Conservation (phyloP, 2,797 vertebrate species). For the Betta splendens region DNA sequence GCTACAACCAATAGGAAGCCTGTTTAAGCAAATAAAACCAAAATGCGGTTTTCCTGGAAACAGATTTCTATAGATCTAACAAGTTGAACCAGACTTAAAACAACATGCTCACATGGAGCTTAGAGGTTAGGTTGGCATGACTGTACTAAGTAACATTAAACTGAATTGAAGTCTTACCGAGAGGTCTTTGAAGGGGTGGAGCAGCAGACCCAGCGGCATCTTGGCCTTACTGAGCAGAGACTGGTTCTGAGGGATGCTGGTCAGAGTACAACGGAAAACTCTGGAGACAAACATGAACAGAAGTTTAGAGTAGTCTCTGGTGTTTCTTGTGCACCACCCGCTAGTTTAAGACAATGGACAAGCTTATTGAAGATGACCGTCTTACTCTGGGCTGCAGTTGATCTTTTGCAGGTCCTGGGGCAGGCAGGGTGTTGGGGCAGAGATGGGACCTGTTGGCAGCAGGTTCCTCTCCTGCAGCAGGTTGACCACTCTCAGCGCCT, state of each 20-base stretch:
- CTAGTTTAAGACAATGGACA: not conserved
- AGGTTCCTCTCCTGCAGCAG: conserved; percentile 96
- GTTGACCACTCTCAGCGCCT: conserved; percentile 90
- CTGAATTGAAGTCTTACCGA: conserved; percentile 82
- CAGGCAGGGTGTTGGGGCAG: conserved; percentile 89
- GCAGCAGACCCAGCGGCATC: conserved; percentile 93
- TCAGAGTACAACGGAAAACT: conserved; percentile 93
- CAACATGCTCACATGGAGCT: not conserved
- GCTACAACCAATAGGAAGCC: not conserved
- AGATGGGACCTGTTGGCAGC: conserved; percentile 82
- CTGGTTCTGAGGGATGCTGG: conserved; percentile 96
- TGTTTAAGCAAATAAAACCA: not conserved
- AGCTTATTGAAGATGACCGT: no score
- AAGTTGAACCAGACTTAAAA: not conserved
- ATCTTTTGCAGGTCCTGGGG: conserved; percentile 93
- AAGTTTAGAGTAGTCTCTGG: conserved; percentile 1
- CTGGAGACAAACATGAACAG: conserved; percentile 70
- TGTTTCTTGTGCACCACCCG: not conserved
- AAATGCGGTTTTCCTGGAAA: not conserved
- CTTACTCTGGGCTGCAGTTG: conserved; percentile 96
- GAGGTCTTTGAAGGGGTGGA: conserved; percentile 98
- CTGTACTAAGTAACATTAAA: not conserved
- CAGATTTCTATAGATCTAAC: not conserved
- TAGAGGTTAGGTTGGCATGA: not conserved
- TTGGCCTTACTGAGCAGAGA: conserved; percentile 96